Conservation (phyloP, 1,140 invertebrate species). For the Aleiodes sp. region DNA sequence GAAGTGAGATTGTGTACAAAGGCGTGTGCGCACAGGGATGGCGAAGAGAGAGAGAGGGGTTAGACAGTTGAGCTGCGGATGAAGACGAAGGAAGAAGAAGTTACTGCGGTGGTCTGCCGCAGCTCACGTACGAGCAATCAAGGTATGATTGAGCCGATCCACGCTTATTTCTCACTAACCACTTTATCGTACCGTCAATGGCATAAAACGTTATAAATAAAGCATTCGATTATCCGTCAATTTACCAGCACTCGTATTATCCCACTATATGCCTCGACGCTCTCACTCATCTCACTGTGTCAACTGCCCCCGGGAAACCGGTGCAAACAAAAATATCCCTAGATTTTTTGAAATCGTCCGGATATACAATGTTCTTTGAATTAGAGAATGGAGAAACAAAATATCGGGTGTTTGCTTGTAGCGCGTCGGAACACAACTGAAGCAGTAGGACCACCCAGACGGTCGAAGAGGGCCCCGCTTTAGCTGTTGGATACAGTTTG, state of each 20-base stretch:
- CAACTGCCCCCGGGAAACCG: background rate
- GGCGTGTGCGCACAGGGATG: too few relatives aligned
- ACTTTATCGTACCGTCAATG: slow-evolving; percentile 57
- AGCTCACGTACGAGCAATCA: slow-evolving; percentile 63
- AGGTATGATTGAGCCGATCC: slow-evolving; percentile 60
- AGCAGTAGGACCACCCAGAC: slow-evolving; percentile 67
- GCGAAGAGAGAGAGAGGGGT: too few relatives aligned
- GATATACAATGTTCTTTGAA: too few relatives aligned
- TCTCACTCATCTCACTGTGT: background rate
- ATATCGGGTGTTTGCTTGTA: slow-evolving; percentile 64
- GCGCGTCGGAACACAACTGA: slow-evolving; percentile 66
- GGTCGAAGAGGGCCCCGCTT: slow-evolving; percentile 57
- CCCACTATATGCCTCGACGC: too few relatives aligned
- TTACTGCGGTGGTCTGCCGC: slow-evolving; percentile 15
- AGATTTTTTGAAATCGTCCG: too few relatives aligned
- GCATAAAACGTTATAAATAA: slow-evolving; percentile 55
- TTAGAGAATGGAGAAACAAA: slow-evolving; percentile 42
- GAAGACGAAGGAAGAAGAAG: too few relatives aligned
- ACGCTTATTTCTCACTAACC: slow-evolving; percentile 59
- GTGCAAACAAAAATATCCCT: background rate
- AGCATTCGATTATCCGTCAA: slow-evolving; percentile 56
- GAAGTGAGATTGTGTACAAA: too few relatives aligned
- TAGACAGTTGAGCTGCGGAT: too few relatives aligned
- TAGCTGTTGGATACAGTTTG: slow-evolving; percentile 51
- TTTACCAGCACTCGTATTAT: slow-evolving; percentile 4